Conservation (phyloP, 2,797 vertebrate species). For the Philypnodon macrostomus region DNA sequence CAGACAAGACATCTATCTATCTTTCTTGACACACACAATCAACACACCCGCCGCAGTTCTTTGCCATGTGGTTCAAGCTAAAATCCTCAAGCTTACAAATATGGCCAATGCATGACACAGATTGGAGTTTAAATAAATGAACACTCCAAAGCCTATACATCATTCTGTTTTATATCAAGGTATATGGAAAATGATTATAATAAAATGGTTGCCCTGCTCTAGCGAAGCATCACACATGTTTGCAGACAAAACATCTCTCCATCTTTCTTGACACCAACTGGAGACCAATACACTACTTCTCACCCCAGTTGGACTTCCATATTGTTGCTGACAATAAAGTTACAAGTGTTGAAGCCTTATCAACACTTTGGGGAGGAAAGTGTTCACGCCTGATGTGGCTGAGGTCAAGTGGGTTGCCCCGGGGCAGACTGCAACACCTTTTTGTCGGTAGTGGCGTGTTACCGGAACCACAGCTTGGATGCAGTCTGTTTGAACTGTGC, state of each 20-base stretch:
- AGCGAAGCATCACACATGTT: constrained; percentile 51
- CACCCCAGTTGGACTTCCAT: constrained; percentile 42
- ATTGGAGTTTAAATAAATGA: too few species aligned
- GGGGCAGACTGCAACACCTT: constrained; percentile 57
- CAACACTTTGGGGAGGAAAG: constrained; percentile 52
- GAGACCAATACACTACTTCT: constrained; percentile 20
- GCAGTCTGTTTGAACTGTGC: constrained; percentile 33
- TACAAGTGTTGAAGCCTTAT: constrained; percentile 54
- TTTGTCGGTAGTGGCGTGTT: constrained; percentile 46
- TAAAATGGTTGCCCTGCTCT: too few species aligned
- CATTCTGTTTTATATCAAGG: too few species aligned
- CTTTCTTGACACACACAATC: too few species aligned
- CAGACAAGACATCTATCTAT: too few species aligned
- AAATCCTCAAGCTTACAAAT: constrained; percentile 55
- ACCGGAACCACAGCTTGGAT: constrained; percentile 44
- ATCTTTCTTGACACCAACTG: constrained; percentile 17
- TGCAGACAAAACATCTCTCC: constrained; percentile 34
- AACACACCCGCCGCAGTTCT: too few species aligned
- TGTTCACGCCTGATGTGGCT: constrained; percentile 43
- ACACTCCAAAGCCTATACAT: too few species aligned
- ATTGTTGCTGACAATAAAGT: constrained; percentile 68
- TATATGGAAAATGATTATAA: too few species aligned
- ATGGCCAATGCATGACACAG: too few species aligned
- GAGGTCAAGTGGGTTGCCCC: constrained; percentile 59
- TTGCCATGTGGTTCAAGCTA: constrained; percentile 65